Conservation (phyloP, 2,888 invertebrate species). For the Tipula unca region DNA sequence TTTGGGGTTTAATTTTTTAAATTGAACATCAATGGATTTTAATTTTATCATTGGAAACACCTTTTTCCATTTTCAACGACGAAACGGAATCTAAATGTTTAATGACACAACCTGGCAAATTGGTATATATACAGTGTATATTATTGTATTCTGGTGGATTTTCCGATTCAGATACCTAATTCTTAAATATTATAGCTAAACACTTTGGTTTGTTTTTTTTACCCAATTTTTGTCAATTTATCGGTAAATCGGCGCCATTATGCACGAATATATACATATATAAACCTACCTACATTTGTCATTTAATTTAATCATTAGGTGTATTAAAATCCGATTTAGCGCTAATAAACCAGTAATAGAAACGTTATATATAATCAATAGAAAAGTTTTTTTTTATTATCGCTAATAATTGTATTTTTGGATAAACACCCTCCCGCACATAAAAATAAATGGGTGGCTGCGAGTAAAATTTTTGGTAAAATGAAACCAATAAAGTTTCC, state of each 20-base stretch:
- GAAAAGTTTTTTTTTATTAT: not conserved
- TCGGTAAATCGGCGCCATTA: not conserved
- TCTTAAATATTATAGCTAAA: not conserved
- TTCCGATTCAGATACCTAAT: not conserved
- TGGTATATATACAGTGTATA: too few species aligned
- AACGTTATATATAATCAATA: not conserved
- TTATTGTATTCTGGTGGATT: not conserved
- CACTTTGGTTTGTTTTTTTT: not conserved
- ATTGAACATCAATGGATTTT: not conserved
- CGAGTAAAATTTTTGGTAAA: too few species aligned
- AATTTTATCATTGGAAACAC: not conserved
- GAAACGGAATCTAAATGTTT: not conserved
- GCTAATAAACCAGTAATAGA: not conserved
- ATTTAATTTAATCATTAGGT: not conserved
- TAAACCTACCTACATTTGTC: not conserved
- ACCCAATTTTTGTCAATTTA: not conserved
- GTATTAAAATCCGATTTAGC: not conserved
- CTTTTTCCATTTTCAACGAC: not conserved
- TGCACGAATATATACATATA: not conserved
- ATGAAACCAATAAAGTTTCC: not conserved
- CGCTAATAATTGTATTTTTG: not conserved
- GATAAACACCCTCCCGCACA: not conserved
- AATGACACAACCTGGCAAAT: not conserved
- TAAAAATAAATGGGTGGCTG: not conserved
- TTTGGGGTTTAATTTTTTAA: not conserved